phyloP scores from a whole-genome alignment of 2,888 invertebrate species.

The Lepidonotus clava region DNA sequence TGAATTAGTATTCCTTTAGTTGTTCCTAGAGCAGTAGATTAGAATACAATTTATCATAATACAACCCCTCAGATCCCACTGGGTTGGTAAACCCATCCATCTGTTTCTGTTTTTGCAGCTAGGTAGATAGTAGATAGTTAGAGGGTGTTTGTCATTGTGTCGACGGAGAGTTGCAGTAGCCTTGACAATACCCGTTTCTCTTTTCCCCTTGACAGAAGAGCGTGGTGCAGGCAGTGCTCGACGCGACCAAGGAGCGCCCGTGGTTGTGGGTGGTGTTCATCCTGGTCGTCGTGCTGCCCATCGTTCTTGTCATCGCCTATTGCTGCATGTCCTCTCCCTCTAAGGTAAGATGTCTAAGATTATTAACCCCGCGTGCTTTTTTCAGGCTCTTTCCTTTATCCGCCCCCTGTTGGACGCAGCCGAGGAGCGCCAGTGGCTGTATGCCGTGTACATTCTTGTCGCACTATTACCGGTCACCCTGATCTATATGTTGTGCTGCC shows the following conservation, averaged over 20 bases:
- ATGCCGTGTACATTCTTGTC: constrained; percentile 90
- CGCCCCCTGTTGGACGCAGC: constrained; percentile 88
- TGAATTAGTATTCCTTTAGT: too few relatives aligned
- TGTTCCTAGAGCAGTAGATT: too few relatives aligned
- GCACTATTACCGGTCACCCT: constrained; percentile 89
- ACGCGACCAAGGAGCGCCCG: constrained; percentile 91
- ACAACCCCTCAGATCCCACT: too few relatives aligned
- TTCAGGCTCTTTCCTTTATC: constrained; percentile 84
- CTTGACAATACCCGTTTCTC: background rate
- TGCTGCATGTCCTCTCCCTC: constrained; percentile 84
- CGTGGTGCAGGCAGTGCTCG: constrained; percentile 81
- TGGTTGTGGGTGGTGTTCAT: constrained; percentile 95
- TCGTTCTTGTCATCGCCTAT: constrained; percentile 89
- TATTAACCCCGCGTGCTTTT: background rate
- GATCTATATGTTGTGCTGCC: constrained; percentile 90
- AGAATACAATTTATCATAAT: too few relatives aligned
- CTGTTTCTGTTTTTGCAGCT: too few relatives aligned
- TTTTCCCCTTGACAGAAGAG: constrained; percentile 70
- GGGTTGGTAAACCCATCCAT: too few relatives aligned
- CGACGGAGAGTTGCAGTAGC: too few relatives aligned
- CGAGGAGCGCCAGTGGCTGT: constrained; percentile 93
- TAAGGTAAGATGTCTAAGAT: constrained; percentile 70
- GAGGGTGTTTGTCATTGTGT: too few relatives aligned
- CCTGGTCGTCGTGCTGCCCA: constrained; percentile 88
- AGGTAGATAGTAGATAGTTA: too few relatives aligned